Percentiles rank a stretch among this genome's conserved stretches.
Conservation (phyloP, 1,140 invertebrate genomes). For the Drosophila fuyamai region DNA sequence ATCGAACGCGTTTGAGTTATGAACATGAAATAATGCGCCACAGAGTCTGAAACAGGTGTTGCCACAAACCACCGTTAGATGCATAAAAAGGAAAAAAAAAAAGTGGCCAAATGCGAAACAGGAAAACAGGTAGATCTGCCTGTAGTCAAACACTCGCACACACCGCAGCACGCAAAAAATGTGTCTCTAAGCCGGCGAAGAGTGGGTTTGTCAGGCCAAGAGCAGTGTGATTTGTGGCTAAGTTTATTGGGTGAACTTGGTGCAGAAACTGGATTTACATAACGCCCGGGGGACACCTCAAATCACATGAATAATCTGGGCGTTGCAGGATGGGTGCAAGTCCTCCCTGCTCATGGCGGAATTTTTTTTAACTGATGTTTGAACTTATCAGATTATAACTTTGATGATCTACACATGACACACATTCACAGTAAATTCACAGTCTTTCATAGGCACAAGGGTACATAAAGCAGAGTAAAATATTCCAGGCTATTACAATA, state of each 20-base stretch:
- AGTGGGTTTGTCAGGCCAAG: conserved; percentile 34
- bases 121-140: conserved; percentile 60
- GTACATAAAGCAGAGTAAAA: neutral
- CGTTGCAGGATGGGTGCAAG: conserved; percentile 15
- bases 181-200: conserved; percentile 39
- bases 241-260: conserved; percentile 81
- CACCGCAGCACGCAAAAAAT: conserved; percentile 35
- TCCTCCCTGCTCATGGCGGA: conserved; percentile 3
- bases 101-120: conserved; percentile 34
- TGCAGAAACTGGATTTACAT: conserved; percentile 62
- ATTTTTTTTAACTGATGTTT: neutral
- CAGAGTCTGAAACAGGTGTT: conserved; percentile 68
- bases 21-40: conserved; percentile 79
- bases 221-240: conserved; percentile 54
- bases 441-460: neutral
- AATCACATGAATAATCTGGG: neutral
- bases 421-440: neutral
- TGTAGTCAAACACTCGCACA: neutral
- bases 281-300: conserved; percentile 26
- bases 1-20: conserved; percentile 72
- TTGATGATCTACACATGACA: too few relatives aligned
- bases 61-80: conserved; percentile 66
- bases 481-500: neutral
- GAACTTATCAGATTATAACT: too few relatives aligned
- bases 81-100: conserved; percentile 16